A percentile compares a stretch with the other conserved stretches of the same genome.
phyloP scores from a whole-genome alignment of 2,797 vertebrate species.

The Loris lydekkerianus region DNA sequence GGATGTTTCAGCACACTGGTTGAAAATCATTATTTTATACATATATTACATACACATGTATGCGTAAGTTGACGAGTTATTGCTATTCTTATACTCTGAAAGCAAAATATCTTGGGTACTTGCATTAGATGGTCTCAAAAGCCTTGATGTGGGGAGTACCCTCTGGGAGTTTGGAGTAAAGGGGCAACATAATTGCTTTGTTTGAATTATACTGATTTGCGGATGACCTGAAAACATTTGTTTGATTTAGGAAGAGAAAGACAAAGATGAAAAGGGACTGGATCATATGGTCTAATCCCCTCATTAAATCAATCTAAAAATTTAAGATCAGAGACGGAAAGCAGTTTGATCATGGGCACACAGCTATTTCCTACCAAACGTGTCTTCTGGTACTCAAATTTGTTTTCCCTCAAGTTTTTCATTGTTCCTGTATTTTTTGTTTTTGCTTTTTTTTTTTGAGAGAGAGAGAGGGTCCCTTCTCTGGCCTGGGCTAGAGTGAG shows the following conservation, averaged over 20 bases:
- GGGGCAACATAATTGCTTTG: neutral
- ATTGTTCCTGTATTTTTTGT: neutral
- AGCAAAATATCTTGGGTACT: neutral
- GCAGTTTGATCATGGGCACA: neutral
- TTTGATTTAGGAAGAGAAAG: slow-evolving; percentile 16
- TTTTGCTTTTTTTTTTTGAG: neutral
- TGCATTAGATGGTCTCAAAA: neutral
- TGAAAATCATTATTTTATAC: too few relatives aligned
- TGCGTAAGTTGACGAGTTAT: neutral
- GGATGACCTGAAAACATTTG: neutral
- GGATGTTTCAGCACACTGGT: too few relatives aligned
- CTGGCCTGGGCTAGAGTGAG: neutral
- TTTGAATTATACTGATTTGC: neutral
- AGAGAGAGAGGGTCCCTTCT: neutral
- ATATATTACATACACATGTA: neutral
- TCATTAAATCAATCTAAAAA: neutral
- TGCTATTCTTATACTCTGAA: slow-evolving; percentile 12
- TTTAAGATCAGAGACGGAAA: slow-evolving; percentile 13
- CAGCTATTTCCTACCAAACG: neutral
- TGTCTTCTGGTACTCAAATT: neutral
- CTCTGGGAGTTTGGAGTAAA: neutral
- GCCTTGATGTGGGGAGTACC: neutral
- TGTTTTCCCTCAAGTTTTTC: neutral
- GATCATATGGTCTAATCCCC: neutral
- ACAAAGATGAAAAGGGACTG: slow-evolving; percentile 1